Evolutionary conservation across 2,888 invertebrate species (phyloP), one percentile per base, ranked within the genome.

Genomic region (Apodemia hepburni): DNA sequence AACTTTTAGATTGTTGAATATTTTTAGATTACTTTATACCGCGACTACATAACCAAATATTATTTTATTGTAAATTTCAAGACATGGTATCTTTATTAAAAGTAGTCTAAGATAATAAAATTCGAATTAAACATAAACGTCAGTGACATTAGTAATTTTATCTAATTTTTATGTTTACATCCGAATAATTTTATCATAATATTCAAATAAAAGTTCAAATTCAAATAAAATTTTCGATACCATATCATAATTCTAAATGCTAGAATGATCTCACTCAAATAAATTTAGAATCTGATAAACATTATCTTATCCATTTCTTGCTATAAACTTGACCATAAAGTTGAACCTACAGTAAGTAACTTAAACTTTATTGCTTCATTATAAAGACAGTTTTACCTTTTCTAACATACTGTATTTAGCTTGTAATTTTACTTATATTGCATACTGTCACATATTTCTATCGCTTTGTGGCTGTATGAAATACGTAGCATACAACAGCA

Each of bases 281-380:
- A 27, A 27, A 17, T 54, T 54, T 54, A 27, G 27, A 54, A 54
- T 27, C 54, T 27, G 27, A 54, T 54, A 54, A 54, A 54, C 27
- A 54, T 54, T 54, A 54, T 54, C 54, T 54, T 27, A 54, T 54
- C 54, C 54, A 22, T 27, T 47, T 51, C 27, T 15, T 15, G 27
- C 54, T 27, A 54, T 54, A 18, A 54, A 54, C 54, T 15, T 11
- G 18, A 27, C 9, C 1, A 22, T 54, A 27, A 54, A 27, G 15
- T 54, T 15, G 12, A 54, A 9, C 6, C 22, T 11, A 54, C 54
- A 22, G 54, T 54, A 22, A 22, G 22, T 22, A 54, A 54, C 15
- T 22, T 54, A 27, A 54, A 54, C 54, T 54, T 54, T 54, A 54
- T 54, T 27, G 22, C 54, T 22, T 54, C 11, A 54, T 38, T 38